phyloP scores from a whole-genome alignment of 2,113 vertebrate genomes.

The Mesitornis unicolor region DNA sequence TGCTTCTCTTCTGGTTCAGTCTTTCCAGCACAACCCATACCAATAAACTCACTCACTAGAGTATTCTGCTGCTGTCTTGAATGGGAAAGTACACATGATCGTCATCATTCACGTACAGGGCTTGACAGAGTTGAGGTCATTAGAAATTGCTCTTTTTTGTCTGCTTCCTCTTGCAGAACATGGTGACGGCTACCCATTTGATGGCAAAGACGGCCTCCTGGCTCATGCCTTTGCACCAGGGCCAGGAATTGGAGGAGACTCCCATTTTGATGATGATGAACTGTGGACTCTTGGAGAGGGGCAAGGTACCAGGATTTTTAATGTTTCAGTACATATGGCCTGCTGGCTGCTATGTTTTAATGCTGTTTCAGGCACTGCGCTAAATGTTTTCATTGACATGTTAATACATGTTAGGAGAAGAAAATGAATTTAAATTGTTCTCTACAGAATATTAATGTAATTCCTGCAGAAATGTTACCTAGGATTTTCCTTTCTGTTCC shows the following conservation, averaged over 20 bases:
- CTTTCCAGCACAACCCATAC: not conserved
- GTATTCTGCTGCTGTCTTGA: not conserved
- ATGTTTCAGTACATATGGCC: not conserved
- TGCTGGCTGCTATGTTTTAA: not conserved
- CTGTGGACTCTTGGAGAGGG: constrained; percentile 97
- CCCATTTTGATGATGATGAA: constrained; percentile 98
- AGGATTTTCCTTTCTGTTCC: not conserved
- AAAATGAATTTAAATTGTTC: not conserved
- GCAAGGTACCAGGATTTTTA: constrained; percentile 79
- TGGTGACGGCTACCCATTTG: constrained; percentile 96
- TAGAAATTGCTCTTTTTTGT: not conserved
- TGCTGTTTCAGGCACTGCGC: not conserved
- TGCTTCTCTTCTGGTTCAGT: not conserved
- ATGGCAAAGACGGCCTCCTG: constrained; percentile 95
- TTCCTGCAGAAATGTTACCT: not conserved
- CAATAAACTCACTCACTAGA: not conserved
- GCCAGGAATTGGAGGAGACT: constrained; percentile 92
- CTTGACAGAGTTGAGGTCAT: not conserved
- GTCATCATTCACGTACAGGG: not conserved
- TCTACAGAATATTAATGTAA: not conserved
- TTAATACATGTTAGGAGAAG: not conserved
- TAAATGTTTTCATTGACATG: not conserved
- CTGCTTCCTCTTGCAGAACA: constrained; percentile 81
- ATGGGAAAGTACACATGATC: not conserved
- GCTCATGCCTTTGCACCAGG: constrained; percentile 96